Conservation (phyloP, 2,888 invertebrate species). For the Thyatira batis region DNA sequence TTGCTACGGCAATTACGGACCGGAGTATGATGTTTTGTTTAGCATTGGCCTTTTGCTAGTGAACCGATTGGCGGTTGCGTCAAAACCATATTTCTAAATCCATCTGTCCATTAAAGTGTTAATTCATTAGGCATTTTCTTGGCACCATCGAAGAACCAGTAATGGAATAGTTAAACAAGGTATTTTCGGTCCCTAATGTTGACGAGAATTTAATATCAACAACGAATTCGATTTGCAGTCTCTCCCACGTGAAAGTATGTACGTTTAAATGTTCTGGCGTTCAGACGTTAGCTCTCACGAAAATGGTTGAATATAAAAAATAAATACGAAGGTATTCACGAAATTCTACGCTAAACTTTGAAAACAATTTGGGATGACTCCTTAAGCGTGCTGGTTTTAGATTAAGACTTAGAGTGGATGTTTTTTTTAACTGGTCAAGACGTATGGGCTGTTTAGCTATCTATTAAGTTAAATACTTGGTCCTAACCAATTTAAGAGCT, state of each 20-base stretch:
- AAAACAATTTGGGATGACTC: neutral
- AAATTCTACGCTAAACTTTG: neutral
- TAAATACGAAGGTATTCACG: neutral
- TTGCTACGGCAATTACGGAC: slow-evolving; percentile 29
- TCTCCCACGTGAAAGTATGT: neutral
- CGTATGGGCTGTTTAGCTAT: neutral
- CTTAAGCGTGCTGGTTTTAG: neutral
- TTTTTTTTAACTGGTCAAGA: neutral
- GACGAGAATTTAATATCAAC: neutral
- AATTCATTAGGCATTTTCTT: neutral
- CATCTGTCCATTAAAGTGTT: neutral
- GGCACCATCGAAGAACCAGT: neutral
- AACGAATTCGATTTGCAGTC: neutral
- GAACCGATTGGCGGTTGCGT: neutral
- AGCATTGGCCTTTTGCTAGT: neutral
- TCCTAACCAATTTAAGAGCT: slow-evolving; percentile 26
- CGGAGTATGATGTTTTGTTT: neutral
- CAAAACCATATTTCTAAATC: neutral
- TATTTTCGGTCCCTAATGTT: neutral
- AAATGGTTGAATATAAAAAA: neutral
- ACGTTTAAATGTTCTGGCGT: neutral
- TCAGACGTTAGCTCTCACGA: neutral
- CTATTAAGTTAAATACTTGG: neutral
- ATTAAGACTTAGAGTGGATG: neutral
- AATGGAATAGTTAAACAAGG: neutral